Evolutionary conservation across 2,888 invertebrate species (phyloP).

Genomic region (Scaeva pyrastri): DNA sequence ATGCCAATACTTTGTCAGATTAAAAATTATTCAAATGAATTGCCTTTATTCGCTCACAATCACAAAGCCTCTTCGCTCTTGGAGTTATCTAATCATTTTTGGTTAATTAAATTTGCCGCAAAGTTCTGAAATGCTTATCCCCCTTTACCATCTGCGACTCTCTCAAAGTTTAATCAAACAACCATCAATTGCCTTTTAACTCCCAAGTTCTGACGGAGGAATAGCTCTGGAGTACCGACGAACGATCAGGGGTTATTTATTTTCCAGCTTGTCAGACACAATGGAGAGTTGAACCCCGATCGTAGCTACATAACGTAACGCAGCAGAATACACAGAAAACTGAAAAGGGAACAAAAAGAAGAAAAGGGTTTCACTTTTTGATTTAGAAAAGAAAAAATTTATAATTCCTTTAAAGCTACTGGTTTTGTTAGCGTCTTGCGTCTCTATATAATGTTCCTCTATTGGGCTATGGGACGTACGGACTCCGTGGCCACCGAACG

Average conservation of each 20-base stretch:
- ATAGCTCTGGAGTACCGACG: conserved; percentile 20
- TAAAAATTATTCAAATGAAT: neutral
- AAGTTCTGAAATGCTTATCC: conserved; percentile 36
- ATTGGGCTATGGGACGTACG: neutral
- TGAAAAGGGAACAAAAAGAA: neutral
- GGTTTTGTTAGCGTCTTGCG: conserved; percentile 57
- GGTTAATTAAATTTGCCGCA: conserved; percentile 68
- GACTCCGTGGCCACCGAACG: neutral
- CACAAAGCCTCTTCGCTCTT: conserved; percentile 53
- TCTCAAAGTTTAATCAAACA: conserved; percentile 51
- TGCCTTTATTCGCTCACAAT: neutral
- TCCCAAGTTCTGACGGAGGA: neutral
- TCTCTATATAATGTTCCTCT: conserved; percentile 40
- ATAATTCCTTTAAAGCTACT: conserved; percentile 57
- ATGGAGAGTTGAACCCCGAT: conserved; percentile 38
- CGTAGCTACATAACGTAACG: conserved; percentile 1
- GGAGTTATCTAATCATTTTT: conserved; percentile 65
- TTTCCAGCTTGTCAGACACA: conserved; percentile 28
- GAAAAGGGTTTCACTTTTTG: conserved; percentile 75
- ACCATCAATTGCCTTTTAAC: conserved; percentile 31
- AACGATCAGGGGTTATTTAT: conserved; percentile 52
- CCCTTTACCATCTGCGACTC: conserved; percentile 21
- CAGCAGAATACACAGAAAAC: neutral
- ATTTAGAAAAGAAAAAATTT: conserved; percentile 42
- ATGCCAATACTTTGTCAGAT: neutral